Evolutionary conservation across 2,888 invertebrate genomes (phyloP), one percentile per base, ranked within the genome.

Genomic region (Perithous albicinctus): DNA sequence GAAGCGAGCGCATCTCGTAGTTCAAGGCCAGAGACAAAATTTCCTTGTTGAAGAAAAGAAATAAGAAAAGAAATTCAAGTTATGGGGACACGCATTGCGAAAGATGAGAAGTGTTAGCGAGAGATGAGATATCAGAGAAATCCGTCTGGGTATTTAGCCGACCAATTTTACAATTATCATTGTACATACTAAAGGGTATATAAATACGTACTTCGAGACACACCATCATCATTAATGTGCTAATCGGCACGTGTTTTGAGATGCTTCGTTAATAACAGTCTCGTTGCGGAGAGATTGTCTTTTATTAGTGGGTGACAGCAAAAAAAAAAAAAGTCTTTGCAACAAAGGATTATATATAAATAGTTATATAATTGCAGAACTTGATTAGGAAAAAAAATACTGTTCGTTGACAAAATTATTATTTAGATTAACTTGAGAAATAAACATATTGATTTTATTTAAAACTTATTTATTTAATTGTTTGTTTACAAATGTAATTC

Each of bases 1-100:
- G 95, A 85, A 95, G 95, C 88, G 94, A 94, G 88, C 87, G 94
- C 78, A 94, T 94, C 83, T 91, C 90, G 72, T 92, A 93, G 67
- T 86, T 91, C 67, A 87, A 88, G 73, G 61, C 82, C 12, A 70
- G 8, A 63, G 8, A 12, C 38, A 20, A 67, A 15, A 59, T 56
- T 70, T 51, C 59, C n/a, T 76, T 56, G 69, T 61, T 43, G 18
- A 51, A 41, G 3, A 35, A 46, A 51, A 54, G 32, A 18, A 61
- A 61, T 5, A 8, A 15, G n/a, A 38, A 10, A 41, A 41, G 46
- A 51, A 67, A 18, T 20, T 38, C n/a, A 6, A 66, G 5, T 1
- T 1, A 4, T 12, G 2, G 43, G 43, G n/a, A 18, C 0, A 4
- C 41, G n/a, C 10, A 20, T 26, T 73, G 38, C 51, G 63, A 69